Base-by-base conservation (phyloP, 2,797 vertebrate genomes). In the Percopsis omiscomaycus region DNA sequence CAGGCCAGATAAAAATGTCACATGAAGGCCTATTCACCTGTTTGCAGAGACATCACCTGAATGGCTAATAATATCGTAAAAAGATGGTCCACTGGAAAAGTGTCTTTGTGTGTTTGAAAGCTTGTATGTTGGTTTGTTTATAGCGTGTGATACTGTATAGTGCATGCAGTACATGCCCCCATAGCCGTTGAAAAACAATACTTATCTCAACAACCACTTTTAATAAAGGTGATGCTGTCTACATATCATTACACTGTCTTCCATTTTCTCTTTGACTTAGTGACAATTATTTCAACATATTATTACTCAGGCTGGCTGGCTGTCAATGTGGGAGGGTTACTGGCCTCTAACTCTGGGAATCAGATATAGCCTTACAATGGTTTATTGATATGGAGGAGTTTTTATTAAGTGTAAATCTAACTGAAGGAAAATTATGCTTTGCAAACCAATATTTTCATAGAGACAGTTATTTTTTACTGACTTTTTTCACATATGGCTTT, bases 141-240 rank as follows among this genome's bases (percentile, higher is more conserved):
- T 79, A 71, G 70, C 37, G 82, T 89, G 88, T 89, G 85, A 73
- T 76, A 78, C 22, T 22, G 9, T 9, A 37, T 92, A 84, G 81
- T 92, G 91, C 92, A 93, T 93, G 91, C 84, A 77, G 79, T 89
- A 71, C 81, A 82, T 80, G 86, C 75, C 84, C 87, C 78, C 86
- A 85, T 91, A 85, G 81, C 85, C 80, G 74, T 90, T 78, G 82
- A 84, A 59, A 88, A 88, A 81, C 71, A 60, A 59, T 56, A 64
- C 59, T 82, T 81, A 62, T 82, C 76, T 72, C 68, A 85, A 77
- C 51, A 84, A 78, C 82, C 81, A 74, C 73, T 87, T 88, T 86
- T 80, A 93, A 92, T 93, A 93, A 93, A 93, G 81, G 84, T 79
- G 75, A 82, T 84, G 51, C 72, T 83, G 77, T 89, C 73, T 77